phyloP scores from a whole-genome alignment of 2,113 vertebrate genomes.

The Pelvicachromis taeniatus region DNA sequence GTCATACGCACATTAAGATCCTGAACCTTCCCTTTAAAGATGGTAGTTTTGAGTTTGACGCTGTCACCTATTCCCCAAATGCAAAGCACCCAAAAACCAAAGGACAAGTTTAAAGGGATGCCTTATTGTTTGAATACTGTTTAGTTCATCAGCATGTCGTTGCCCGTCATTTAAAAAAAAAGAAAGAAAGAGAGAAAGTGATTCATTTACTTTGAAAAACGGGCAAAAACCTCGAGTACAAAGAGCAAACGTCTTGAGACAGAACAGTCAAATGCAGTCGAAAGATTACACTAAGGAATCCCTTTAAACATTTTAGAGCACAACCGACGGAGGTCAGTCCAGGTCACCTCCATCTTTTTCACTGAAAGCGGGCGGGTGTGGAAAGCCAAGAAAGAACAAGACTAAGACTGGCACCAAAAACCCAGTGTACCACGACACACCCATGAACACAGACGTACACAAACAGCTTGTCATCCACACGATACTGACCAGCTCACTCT shows the following conservation, averaged over 20 bases:
- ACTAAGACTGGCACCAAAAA: conserved; percentile 26
- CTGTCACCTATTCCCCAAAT: neutral
- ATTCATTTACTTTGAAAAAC: neutral
- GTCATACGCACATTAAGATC: neutral
- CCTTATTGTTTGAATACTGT: neutral
- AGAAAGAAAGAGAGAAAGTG: neutral
- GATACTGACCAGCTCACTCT: conserved; percentile 94
- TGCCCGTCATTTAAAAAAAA: neutral
- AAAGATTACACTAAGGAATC: neutral
- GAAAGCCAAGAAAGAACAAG: conserved; percentile 14
- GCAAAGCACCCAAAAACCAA: conserved; percentile 20
- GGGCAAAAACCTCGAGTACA: neutral
- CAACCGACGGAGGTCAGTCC: neutral
- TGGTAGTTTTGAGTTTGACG: neutral
- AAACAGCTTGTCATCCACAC: conserved; percentile 21
- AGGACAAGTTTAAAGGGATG: conserved; percentile 41
- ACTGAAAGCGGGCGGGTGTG: conserved; percentile 17
- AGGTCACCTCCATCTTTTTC: conserved; percentile 2
- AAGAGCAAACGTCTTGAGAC: neutral
- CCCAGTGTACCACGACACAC: conserved; percentile 26
- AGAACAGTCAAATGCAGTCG: neutral
- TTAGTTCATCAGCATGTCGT: neutral
- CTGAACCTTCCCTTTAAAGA: conserved; percentile 48
- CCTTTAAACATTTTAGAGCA: conserved; percentile 33
- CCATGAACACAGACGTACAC: conserved; percentile 47